These are phyloP conservation scores for Drosophila hydei DNA, from an alignment of 1,140 invertebrate species.

Conservation along the genomic window DNA sequence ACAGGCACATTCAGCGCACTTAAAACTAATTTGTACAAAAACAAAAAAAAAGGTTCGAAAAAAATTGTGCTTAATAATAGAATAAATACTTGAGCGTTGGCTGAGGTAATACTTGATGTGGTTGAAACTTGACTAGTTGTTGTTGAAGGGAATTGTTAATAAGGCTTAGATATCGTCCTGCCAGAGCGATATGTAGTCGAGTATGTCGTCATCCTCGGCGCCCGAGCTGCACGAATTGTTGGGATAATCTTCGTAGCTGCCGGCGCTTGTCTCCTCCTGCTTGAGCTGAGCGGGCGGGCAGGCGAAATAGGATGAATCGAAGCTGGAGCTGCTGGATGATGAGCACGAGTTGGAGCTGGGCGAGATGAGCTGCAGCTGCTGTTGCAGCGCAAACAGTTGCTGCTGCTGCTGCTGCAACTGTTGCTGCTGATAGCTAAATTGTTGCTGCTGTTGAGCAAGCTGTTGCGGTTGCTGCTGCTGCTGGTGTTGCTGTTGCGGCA, in stretches of 20 bases:
- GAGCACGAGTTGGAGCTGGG: slow-evolving; percentile 47
- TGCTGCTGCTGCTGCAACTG: slow-evolving; percentile 56
- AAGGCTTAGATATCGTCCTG: slow-evolving; percentile 85
- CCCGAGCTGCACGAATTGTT: slow-evolving; percentile 74
- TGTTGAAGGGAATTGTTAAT: neutral
- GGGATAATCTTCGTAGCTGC: slow-evolving; percentile 67
- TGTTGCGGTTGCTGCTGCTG: slow-evolving; percentile 20
- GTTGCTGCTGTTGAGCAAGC: slow-evolving; percentile 15
- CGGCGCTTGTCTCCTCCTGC: slow-evolving; percentile 28
- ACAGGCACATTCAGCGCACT: slow-evolving; percentile 63
- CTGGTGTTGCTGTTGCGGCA: slow-evolving; percentile 25
- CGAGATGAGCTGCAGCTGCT: slow-evolving; percentile 58
- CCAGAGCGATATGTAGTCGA: slow-evolving; percentile 96
- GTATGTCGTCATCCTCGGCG: slow-evolving; percentile 93
- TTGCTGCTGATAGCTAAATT: slow-evolving; percentile 51
- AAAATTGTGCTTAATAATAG: slow-evolving; percentile 21
- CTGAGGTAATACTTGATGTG: slow-evolving; percentile 76
- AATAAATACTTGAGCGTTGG: slow-evolving; percentile 63
- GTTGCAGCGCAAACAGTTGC: slow-evolving; percentile 31
- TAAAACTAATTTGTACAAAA: slow-evolving; percentile 68
- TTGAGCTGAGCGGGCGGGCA: slow-evolving; percentile 44
- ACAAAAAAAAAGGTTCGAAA: slow-evolving; percentile 37
- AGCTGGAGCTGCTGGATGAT: slow-evolving; percentile 46
- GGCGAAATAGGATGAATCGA: slow-evolving; percentile 42
- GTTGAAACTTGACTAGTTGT: slow-evolving; percentile 56